These are phyloP conservation scores for Synanthedon myopaeformis DNA, from an alignment of 2,888 invertebrate species.

Conservation along the genomic window DNA sequence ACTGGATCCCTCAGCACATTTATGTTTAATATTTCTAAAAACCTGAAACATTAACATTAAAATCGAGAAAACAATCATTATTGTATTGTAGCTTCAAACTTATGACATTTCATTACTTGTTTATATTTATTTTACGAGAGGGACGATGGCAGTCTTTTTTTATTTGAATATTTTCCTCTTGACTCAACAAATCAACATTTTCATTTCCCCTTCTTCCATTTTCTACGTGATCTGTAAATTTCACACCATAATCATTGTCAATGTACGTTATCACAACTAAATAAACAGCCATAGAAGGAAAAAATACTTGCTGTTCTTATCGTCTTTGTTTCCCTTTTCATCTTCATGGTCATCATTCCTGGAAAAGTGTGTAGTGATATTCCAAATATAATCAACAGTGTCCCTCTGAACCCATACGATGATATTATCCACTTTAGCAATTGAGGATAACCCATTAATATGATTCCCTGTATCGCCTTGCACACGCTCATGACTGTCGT, in stretches of 20 bases:
- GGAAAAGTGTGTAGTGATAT: conserved; percentile 71
- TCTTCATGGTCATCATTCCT: conserved; percentile 71
- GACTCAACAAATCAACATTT: conserved; percentile 26
- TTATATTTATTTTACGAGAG: neutral
- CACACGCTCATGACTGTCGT: conserved; percentile 73
- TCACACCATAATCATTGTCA: conserved; percentile 3
- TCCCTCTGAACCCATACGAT: conserved; percentile 73
- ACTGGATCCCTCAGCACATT: conserved; percentile 60
- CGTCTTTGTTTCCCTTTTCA: conserved; percentile 21
- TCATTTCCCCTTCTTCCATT: conserved; percentile 18
- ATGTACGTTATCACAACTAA: conserved; percentile 2
- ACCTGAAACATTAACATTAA: conserved; percentile 19
- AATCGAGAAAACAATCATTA: neutral
- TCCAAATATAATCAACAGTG: conserved; percentile 69
- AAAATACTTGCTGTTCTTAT: conserved; percentile 55
- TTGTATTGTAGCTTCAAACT: neutral
- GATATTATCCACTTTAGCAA: conserved; percentile 59
- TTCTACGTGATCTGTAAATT: conserved; percentile 29
- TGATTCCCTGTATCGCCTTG: conserved; percentile 71
- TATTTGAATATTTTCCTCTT: conserved; percentile 7
- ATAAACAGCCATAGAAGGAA: conserved; percentile 9
- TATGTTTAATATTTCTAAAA: conserved; percentile 52
- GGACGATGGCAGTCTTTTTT: conserved; percentile 2
- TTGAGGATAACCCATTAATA: conserved; percentile 71
- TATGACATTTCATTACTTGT: neutral